A percentile compares a stretch with the other conserved stretches of the same genome.
Evolutionary conservation across 92 coral and sea anemone species (phyloP).

Genomic region (Actinernus sp.): DNA sequence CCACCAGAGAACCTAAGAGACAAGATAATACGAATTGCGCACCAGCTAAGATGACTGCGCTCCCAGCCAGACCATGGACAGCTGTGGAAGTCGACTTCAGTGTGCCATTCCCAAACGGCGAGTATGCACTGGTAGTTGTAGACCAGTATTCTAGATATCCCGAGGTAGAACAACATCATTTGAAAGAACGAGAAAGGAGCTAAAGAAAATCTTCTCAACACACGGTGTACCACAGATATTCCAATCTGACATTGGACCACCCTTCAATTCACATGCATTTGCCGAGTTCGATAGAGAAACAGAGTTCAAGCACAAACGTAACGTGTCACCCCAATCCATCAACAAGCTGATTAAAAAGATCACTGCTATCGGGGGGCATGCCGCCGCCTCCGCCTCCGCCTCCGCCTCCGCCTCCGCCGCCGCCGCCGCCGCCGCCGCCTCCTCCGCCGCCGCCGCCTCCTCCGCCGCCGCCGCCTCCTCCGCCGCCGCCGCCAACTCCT

Average conservation of each 20-base stretch:
- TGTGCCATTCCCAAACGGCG: constrained; percentile 57
- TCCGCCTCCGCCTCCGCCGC: no score
- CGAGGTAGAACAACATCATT: constrained; percentile 49
- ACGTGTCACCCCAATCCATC: constrained; percentile 39
- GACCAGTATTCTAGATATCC: constrained; percentile 66
- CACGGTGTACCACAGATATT: constrained; percentile 36
- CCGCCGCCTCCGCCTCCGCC: no score
- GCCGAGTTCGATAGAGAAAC: constrained; percentile 27
- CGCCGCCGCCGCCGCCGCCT: no score
- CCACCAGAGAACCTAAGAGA: constrained; percentile 40
- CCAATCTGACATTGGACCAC: constrained; percentile 59
- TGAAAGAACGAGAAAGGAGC: constrained; percentile 35
- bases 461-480: no score
- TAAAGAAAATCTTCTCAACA: constrained; percentile 30
- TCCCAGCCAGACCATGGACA: constrained; percentile 68
- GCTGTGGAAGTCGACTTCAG: constrained; percentile 54
- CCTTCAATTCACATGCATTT: constrained; percentile 41
- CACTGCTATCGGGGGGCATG: constrained; percentile 11
- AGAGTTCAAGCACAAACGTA: constrained; percentile 24
- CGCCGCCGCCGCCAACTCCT: no score
- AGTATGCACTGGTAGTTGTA: constrained; percentile 42
- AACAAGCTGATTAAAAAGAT: constrained; percentile 50
- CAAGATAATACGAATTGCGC: constrained; percentile 39
- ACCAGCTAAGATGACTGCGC: constrained; percentile 63
- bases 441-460: no score